phyloP scores from a whole-genome alignment of 2,888 invertebrate genomes.

The Diaprepes abbreviatus region DNA sequence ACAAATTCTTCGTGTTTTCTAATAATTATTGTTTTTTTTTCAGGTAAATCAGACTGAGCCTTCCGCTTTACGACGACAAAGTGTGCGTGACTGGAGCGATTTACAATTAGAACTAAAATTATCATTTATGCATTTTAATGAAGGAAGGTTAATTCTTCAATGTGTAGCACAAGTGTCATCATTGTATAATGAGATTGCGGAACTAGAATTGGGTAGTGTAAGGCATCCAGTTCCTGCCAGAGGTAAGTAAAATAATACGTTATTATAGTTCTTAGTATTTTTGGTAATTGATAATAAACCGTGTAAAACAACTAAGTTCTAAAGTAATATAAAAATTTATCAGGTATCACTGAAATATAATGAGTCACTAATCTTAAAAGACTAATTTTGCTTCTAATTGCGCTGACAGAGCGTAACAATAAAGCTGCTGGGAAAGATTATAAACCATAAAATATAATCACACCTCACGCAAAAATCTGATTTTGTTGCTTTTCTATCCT shows the following conservation, averaged over 20 bases:
- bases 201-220: slow-evolving; percentile 78
- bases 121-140: slow-evolving; percentile 72
- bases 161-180: slow-evolving; percentile 80
- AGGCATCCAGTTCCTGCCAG: slow-evolving; percentile 85
- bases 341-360: too few species aligned
- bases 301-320: too few species aligned
- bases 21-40: too few species aligned
- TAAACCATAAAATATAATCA: too few species aligned
- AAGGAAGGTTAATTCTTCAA: slow-evolving; percentile 77
- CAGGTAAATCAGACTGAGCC: slow-evolving; percentile 65
- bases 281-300: not conserved
- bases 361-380: too few species aligned
- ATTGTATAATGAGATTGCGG: slow-evolving; percentile 78
- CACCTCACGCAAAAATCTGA: too few species aligned
- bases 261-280: not conserved
- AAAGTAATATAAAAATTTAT: too few species aligned
- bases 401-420: too few species aligned
- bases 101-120: slow-evolving; percentile 73
- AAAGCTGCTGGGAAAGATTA: too few species aligned
- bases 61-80: slow-evolving; percentile 68
- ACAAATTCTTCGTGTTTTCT: too few species aligned
- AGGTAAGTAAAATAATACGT: slow-evolving; percentile 70
- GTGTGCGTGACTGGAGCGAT: slow-evolving; percentile 72
- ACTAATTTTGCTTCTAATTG: too few species aligned
- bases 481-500: too few species aligned